Evolutionary conservation across 64 coral and sea anemone genomes (phyloP).

Genomic region (Porites lutea): DNA sequence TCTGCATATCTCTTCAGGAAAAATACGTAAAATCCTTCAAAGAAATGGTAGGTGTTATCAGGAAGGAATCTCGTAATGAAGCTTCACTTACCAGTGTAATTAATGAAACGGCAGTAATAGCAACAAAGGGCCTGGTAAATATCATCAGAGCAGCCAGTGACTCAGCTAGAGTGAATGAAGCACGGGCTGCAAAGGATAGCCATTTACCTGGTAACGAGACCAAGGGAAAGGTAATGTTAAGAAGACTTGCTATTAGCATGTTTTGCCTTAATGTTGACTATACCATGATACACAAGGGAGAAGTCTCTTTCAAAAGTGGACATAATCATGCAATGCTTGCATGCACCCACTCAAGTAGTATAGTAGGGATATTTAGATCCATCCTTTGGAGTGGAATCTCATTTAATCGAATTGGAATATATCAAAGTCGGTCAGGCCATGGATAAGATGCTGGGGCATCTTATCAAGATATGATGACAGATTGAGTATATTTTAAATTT

Average conservation of each 20-base stretch:
- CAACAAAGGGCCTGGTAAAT: constrained; percentile 13
- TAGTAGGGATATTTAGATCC: no score
- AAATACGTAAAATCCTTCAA: neutral
- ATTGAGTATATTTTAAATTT: no score
- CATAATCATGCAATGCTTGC: no score
- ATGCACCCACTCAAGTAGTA: no score
- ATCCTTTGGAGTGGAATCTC: no score
- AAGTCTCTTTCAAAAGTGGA: no score
- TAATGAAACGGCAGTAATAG: neutral
- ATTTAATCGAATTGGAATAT: no score
- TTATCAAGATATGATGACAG: no score
- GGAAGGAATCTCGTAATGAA: neutral
- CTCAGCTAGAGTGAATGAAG: constrained; percentile 1
- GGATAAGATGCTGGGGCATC: no score
- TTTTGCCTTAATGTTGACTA: no score
- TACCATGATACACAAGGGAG: no score
- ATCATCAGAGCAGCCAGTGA: neutral
- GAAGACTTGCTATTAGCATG: neutral
- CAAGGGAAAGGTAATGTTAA: neutral
- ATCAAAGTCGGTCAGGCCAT: no score
- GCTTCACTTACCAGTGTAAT: neutral
- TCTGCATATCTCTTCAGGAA: constrained; percentile 10
- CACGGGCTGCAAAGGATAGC: neutral
- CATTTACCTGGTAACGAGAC: neutral
- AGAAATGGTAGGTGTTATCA: neutral